Base-by-base conservation (phyloP, 2,797 vertebrate genomes). In the Lutjanus argentimaculatus region DNA sequence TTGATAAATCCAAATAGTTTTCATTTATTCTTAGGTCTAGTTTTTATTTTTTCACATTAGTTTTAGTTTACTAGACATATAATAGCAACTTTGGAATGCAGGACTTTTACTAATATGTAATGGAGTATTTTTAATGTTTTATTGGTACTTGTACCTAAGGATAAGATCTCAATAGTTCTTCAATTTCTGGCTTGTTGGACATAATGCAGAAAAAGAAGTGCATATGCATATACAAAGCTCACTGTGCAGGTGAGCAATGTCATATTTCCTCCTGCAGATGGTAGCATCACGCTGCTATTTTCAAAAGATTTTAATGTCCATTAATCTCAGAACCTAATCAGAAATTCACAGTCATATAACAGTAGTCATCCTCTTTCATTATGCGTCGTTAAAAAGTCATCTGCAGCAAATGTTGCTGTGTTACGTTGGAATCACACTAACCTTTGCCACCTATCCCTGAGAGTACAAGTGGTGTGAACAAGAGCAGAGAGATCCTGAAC, bases 211-310 rank as follows among this genome's bases (percentile, higher is more conserved):
- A 46, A 58, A 55, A 22, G 21, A 13, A 13, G 19, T 6, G 17
- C 3, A 46, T 4, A 43, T 7, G 8, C 3, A 22, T 6, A 4
- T 8, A 55, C 10, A 57, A 16, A 42, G n/a, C 4, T 12, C n/a
- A 49, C 12, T 36, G 43, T 19, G 42, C 22, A 21, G 15, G 10
- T 19, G 2, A 25, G 88, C 61, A 80, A 78, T 80, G 22, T 40
- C 59, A 22, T 19, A 6, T 21, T 48, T 12, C 9, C 6, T 19
- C 90, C 91, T 75, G 75, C 61, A 88, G 91, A 64, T 88, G 92
- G 85, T 30, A 69, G 75, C 25, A 68, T 86, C 68, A 65, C 49
- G 62, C 48, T 36, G 40, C 15, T 57, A 4, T 64, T 43, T 51
- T 61, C 42, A 57, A 17, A 46, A 1, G 19, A 64, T 48, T 43